Conservation (phyloP, 2,113 vertebrate genomes). For the Picathartes gymnocephalus region DNA sequence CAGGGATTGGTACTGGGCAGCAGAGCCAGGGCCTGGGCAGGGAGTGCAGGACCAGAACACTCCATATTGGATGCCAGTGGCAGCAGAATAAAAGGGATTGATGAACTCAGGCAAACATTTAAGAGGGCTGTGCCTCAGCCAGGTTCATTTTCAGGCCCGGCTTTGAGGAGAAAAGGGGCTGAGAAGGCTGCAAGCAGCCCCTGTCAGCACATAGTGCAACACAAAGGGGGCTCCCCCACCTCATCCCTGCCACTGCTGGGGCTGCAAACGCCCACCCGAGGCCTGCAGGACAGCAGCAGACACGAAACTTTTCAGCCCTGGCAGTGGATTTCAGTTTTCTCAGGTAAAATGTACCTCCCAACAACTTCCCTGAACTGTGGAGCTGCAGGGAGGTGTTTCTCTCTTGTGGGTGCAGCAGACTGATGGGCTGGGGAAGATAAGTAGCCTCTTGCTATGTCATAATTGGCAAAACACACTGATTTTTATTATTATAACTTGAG, state of each 20-base stretch:
- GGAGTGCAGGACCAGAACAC: not conserved
- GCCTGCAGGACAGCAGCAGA: not conserved
- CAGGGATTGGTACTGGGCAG: not conserved
- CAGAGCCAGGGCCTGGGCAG: not conserved
- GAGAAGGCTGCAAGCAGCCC: slow-evolving; percentile 21
- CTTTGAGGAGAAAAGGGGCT: not conserved
- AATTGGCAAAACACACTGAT: slow-evolving; percentile 29
- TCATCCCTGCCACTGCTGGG: not conserved
- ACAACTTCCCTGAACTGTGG: not conserved
- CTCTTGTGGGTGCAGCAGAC: not conserved
- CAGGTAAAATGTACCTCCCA: not conserved
- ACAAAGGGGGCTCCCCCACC: not conserved
- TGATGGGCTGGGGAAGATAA: not conserved
- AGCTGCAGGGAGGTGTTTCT: not conserved
- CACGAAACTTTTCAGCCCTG: not conserved
- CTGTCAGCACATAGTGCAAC: not conserved
- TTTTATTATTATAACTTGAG: slow-evolving; percentile 38
- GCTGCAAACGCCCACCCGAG: not conserved
- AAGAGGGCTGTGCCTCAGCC: not conserved
- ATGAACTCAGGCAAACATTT: not conserved
- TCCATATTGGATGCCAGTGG: not conserved
- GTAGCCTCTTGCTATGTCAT: slow-evolving; percentile 16
- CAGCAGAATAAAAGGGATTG: not conserved
- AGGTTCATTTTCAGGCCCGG: not conserved
- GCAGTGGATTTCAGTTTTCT: not conserved